These are phyloP conservation scores for Pelmatolapia mariae DNA, from an alignment of 2,113 vertebrate species.

Conservation along the genomic window DNA sequence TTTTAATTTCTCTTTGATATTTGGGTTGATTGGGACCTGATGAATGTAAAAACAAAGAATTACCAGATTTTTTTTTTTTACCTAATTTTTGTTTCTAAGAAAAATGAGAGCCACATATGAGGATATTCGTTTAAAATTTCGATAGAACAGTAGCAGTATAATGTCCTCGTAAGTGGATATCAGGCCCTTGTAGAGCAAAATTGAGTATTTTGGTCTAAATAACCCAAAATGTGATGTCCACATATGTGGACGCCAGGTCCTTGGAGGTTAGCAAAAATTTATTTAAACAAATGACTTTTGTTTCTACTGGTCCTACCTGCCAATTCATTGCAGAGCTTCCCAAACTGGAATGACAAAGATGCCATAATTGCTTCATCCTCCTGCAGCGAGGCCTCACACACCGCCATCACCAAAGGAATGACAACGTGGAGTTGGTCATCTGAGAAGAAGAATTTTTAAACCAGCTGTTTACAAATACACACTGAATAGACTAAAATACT, in stretches of 20 bases:
- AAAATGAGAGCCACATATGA: not conserved
- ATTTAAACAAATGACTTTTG: not conserved
- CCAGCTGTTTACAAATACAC: not conserved
- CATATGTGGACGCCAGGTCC: not conserved
- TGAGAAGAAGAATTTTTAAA: not conserved
- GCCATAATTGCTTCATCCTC: conserved; percentile 83
- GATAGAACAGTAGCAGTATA: not conserved
- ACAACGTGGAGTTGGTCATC: conserved; percentile 39
- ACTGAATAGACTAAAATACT: not conserved
- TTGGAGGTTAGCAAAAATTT: not conserved
- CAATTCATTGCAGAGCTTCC: conserved; percentile 88
- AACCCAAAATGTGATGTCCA: not conserved
- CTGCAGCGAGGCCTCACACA: conserved; percentile 54
- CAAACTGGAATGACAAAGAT: conserved; percentile 89
- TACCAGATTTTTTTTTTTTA: too few relatives aligned
- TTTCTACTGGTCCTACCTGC: conserved; percentile 64
- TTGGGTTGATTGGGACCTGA: not conserved
- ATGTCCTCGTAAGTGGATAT: not conserved
- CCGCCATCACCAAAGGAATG: conserved; percentile 46
- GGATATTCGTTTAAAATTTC: not conserved
- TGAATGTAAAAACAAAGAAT: not conserved
- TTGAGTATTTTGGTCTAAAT: not conserved
- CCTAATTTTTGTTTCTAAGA: too few relatives aligned
- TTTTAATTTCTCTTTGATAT: not conserved
- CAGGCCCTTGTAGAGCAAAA: not conserved